Conservation (phyloP, 2,797 vertebrate species). For the Anabacerthia variegaticeps region DNA sequence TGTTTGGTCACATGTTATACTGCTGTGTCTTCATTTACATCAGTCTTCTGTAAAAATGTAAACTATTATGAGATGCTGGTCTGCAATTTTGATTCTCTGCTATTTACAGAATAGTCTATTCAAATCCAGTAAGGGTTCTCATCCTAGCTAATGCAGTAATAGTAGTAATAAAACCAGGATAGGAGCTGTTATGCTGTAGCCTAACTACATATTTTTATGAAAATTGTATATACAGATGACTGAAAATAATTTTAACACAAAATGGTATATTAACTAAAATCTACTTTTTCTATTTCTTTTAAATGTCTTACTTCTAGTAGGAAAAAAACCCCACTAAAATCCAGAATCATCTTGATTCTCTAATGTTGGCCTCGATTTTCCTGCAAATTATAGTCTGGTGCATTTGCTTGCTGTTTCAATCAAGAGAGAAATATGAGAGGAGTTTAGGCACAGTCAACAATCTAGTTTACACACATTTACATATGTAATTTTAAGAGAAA, state of each 20-base stretch:
- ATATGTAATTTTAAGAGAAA: neutral
- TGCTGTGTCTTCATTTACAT: neutral
- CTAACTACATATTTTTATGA: neutral
- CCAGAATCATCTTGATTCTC: neutral
- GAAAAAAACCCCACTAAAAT: neutral
- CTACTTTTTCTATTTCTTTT: neutral
- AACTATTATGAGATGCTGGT: neutral
- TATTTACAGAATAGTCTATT: neutral
- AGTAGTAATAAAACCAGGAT: neutral
- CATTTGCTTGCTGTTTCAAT: neutral
- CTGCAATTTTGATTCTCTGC: neutral
- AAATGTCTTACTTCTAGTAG: neutral
- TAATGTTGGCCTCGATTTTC: neutral
- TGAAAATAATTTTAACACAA: neutral
- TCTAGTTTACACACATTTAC: neutral
- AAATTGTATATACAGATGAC: neutral
- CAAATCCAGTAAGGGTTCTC: neutral
- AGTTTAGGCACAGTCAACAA: neutral
- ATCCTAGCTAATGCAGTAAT: neutral
- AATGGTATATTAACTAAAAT: neutral
- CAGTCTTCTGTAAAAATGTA: neutral
- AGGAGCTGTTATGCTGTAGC: neutral
- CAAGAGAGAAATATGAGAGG: neutral
- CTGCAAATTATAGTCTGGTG: neutral
- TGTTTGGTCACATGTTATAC: neutral